Evolutionary conservation across 2,113 vertebrate genomes (phyloP).

Genomic region (Antidorcas marsupialis): DNA sequence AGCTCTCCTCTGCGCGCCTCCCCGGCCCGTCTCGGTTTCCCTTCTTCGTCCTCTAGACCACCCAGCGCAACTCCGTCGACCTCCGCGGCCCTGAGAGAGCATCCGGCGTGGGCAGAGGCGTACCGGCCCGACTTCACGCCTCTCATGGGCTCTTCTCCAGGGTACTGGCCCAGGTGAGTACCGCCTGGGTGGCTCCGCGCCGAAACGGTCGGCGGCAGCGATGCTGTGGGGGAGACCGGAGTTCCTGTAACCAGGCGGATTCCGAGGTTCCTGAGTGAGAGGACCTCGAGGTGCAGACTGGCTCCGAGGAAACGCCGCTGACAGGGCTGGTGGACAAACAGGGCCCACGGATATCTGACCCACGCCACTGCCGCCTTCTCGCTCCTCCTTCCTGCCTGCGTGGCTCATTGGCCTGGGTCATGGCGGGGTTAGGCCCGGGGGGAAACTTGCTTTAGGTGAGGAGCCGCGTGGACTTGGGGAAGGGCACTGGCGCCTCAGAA

Average conservation of each 20-base stretch:
- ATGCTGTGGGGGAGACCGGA: background rate
- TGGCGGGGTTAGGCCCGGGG: background rate
- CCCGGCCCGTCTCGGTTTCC: background rate
- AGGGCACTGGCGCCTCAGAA: background rate
- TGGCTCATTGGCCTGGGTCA: background rate
- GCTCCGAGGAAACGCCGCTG: constrained; percentile 78
- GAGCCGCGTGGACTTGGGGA: background rate
- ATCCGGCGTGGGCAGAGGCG: background rate
- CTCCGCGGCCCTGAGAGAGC: background rate
- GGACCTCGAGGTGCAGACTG: constrained; percentile 83
- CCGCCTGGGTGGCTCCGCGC: background rate
- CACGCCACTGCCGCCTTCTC: background rate
- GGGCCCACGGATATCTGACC: background rate
- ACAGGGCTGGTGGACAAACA: background rate
- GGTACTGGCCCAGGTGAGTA: constrained; percentile 58
- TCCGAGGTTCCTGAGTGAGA: constrained; percentile 84
- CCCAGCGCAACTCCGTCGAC: background rate
- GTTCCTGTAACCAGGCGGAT: constrained; percentile 73
- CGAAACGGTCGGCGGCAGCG: background rate
- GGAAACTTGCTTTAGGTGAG: background rate
- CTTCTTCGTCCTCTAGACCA: background rate
- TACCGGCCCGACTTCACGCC: background rate
- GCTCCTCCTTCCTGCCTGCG: background rate
- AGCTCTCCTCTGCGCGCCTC: background rate
- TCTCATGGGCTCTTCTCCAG: background rate